A percentile compares a stretch with the other conserved stretches of the same genome.
Conservation (phyloP, 92 coral and sea anemone species). For the Pocillopora meandrina region DNA sequence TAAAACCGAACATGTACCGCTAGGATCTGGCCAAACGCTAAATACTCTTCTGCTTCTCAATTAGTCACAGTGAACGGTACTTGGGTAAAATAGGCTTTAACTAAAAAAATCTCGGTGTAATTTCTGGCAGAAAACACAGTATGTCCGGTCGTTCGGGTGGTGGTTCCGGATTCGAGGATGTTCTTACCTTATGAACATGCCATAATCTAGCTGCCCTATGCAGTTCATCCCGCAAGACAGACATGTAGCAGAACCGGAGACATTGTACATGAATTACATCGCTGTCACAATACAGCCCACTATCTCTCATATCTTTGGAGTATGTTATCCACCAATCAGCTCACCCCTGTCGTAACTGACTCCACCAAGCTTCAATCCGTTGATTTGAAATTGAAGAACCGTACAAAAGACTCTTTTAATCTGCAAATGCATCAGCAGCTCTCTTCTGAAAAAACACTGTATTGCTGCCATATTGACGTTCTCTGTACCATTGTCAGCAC, state of each 20-base stretch:
- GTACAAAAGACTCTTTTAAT: too few relatives aligned
- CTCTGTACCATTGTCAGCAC: constrained; percentile 49
- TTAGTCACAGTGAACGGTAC: too few relatives aligned
- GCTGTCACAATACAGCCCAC: not conserved
- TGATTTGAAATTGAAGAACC: too few relatives aligned
- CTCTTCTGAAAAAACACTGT: constrained; percentile 47
- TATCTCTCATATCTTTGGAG: not conserved
- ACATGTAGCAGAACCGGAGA: not conserved
- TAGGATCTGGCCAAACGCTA: too few relatives aligned
- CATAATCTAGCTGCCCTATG: not conserved
- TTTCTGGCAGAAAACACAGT: too few relatives aligned
- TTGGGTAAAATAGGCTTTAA: too few relatives aligned
- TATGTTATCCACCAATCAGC: too few relatives aligned
- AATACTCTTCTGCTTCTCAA: too few relatives aligned
- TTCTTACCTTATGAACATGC: constrained; percentile 2
- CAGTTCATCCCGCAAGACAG: not conserved
- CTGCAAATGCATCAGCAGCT: not conserved
- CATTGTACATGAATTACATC: not conserved
- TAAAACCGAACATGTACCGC: too few relatives aligned
- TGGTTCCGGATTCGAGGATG: not conserved
- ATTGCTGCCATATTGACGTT: constrained; percentile 31
- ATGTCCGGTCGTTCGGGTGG: not conserved
- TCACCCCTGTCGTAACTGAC: too few relatives aligned
- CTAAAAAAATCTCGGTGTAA: too few relatives aligned
- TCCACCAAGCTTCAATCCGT: too few relatives aligned